phyloP scores from a whole-genome alignment of 2,797 vertebrate species.

The Silurus lanzhouensis region DNA sequence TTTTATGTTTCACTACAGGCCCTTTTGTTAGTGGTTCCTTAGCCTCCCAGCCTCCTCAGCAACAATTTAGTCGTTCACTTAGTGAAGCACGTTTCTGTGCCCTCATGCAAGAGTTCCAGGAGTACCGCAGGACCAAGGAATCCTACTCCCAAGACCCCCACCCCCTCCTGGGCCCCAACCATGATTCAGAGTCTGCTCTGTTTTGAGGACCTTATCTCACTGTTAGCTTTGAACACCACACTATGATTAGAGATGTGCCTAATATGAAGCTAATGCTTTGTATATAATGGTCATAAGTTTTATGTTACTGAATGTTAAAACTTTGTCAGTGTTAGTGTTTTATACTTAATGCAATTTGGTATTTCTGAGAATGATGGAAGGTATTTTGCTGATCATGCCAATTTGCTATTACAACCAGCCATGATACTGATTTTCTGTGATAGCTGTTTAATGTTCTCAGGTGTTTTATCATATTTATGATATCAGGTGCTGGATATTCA shows the following conservation, averaged over 20 bases:
- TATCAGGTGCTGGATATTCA: conserved; percentile 2
- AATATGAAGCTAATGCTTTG: conserved; percentile 47
- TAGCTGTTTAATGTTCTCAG: conserved; percentile 9
- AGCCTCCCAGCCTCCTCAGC: conserved; percentile 63
- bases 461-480: conserved; percentile 1
- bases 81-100: conserved; percentile 80
- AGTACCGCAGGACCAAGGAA: conserved; percentile 73
- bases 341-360: conserved; percentile 30
- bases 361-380: conserved; percentile 1
- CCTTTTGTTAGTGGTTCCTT: conserved; percentile 68
- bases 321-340: conserved; percentile 9
- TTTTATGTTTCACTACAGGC: conserved; percentile 59
- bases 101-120: conserved; percentile 78
- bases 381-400: background rate
- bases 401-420: background rate
- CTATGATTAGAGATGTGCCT: background rate
- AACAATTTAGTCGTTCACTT: conserved; percentile 68
- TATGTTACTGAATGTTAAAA: conserved; percentile 79
- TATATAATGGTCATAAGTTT: conserved; percentile 96
- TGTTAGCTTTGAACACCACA: conserved; percentile 54
- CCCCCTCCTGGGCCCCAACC: conserved; percentile 58
- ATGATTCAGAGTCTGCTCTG: conserved; percentile 75
- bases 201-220: conserved; percentile 69
- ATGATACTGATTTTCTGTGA: background rate
- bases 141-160: conserved; percentile 64